Base-by-base conservation (phyloP, 2,797 vertebrate species). In the Gymnodraco acuticeps region DNA sequence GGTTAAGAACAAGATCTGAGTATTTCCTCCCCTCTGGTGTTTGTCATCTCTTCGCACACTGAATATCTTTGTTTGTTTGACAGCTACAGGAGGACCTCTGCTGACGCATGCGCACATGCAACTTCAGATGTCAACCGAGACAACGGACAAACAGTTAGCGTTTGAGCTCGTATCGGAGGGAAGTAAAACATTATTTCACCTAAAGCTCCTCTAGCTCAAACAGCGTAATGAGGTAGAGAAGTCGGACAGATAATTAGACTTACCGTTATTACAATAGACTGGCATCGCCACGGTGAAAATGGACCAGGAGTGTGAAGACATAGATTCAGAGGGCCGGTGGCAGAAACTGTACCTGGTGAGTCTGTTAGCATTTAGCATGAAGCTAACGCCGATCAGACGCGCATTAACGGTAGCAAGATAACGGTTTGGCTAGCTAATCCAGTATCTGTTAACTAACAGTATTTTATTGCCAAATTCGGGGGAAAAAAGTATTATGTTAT, bases 341-440 rank as follows among this genome's bases (percentile, higher is more conserved):
- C 97, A 98, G 73, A 96, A 96, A 86, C 91, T 97, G 13, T 98
- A 98, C 88, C 81, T 95, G 88, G 97, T 98, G 93, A 97, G 96
- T 95, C 11, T 92, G 73, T 88, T 89, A 91, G 90, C 89, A 80
- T 75, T 53, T 92, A 92, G 86, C 88, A 71, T 20, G 4, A 14
- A 74, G 90, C 88, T 92, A 92, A 82, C 51, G 72, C 68, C 78
- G 54, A 76, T 65, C 15, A 60, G 84, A 68, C 79, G 78, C 81
- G 67, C 72, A 64, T 86, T 76, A 61, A 56, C 76, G 58, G 7
- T 72, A 71, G 43, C 52, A n/a, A 23, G 62, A 54, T 68, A 70
- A 60, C 50, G 11, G 20, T 47, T 71, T 3, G 17, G 16, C 3
- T 69, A 62, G 48, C 71, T 33, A 4, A 6, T 12, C 3, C 33